phyloP scores from a whole-genome alignment of 2,797 vertebrate species.

The Bradypodion pumilum region DNA sequence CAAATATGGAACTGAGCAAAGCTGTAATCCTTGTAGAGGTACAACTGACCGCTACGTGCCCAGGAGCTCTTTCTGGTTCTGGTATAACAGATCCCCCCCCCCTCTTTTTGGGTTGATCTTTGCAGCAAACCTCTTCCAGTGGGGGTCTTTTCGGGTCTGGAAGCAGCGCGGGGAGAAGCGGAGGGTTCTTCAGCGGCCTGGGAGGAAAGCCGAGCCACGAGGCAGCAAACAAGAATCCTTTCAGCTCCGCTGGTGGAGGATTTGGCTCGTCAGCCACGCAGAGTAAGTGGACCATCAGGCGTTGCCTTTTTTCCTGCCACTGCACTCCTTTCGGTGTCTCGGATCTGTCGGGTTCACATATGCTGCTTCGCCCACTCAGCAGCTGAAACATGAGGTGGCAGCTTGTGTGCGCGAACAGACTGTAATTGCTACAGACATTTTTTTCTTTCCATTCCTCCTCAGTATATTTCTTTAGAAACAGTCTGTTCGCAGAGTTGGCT shows the following conservation, averaged over 20 bases:
- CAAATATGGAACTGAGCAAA: neutral
- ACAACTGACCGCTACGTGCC: neutral
- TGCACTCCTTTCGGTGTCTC: neutral
- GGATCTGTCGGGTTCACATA: neutral
- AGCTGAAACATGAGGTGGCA: neutral
- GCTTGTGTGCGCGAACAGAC: neutral
- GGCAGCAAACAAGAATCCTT: constrained; percentile 95
- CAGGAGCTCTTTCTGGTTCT: neutral
- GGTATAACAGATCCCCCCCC: neutral
- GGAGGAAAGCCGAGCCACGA: constrained; percentile 97
- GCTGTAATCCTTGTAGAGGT: neutral
- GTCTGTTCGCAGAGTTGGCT: neutral
- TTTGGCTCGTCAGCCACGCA: constrained; percentile 80
- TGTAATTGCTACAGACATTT: too few relatives aligned
- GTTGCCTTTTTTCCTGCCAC: neutral
- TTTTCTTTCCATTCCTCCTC: too few relatives aligned
- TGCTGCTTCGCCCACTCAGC: neutral
- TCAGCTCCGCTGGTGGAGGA: constrained; percentile 80
- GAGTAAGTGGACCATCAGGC: constrained; percentile 67
- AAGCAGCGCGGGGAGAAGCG: constrained; percentile 65
- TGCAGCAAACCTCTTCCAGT: constrained; percentile 76
- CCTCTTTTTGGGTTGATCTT: constrained; percentile 25
- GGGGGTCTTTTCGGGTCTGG: constrained; percentile 85
- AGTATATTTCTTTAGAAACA: neutral
- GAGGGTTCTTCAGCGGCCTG: constrained; percentile 93